phyloP scores from a whole-genome alignment of 2,113 vertebrate genomes.

The Fulmarus glacialis region DNA sequence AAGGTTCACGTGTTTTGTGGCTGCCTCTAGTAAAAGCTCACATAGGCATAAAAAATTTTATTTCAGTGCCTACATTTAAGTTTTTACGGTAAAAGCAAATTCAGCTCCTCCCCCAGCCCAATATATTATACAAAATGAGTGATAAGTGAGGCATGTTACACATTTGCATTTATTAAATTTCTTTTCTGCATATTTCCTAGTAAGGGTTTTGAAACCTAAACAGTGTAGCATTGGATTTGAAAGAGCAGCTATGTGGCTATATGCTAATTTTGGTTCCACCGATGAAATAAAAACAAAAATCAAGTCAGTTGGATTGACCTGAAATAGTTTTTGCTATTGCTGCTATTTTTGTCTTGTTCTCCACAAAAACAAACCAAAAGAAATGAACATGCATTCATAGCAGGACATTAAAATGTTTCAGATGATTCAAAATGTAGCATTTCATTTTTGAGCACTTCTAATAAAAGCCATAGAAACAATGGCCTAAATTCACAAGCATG shows the following conservation, averaged over 20 bases:
- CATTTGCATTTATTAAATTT: neutral
- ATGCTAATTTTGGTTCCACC: neutral
- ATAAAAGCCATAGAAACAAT: neutral
- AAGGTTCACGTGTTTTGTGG: neutral
- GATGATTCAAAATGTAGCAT: neutral
- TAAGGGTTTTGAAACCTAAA: neutral
- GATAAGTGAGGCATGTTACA: neutral
- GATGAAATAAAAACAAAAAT: neutral
- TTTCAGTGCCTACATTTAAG: neutral
- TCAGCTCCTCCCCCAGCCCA: neutral
- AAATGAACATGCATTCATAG: neutral
- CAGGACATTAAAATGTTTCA: neutral
- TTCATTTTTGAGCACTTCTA: neutral
- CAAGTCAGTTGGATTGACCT: neutral
- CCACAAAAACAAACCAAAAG: neutral
- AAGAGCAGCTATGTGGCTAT: neutral
- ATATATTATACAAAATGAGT: neutral
- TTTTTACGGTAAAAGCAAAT: neutral
- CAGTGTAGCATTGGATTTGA: neutral
- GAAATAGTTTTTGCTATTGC: neutral
- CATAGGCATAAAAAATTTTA: neutral
- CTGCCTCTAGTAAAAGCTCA: neutral
- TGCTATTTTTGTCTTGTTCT: neutral
- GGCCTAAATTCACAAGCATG: neutral
- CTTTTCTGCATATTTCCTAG: neutral